Base-by-base conservation (phyloP, 2,113 vertebrate species). In the Gavia stellata region DNA sequence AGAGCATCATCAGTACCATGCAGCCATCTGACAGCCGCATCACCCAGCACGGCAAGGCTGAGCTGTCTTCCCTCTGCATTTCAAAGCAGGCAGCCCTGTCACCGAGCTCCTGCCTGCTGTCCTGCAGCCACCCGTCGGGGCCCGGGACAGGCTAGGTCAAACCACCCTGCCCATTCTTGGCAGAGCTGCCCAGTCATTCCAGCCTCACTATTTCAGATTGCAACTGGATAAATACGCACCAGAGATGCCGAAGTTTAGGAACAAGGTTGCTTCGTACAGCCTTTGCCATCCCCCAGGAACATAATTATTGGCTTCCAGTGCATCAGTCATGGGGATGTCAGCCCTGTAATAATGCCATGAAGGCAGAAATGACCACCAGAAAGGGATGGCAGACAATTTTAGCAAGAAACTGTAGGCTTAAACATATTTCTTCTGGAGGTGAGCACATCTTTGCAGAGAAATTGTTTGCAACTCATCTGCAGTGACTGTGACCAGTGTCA, bases 381-480 rank as follows among this genome's bases (percentile, higher is more conserved):
- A 91, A 81, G 19, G 26, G 18, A 52, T 18, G 13, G 8, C 52
- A 65, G 70, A 23, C 59, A 70, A 81, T 72, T 81, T 75, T 34
- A 79, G 24, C 25, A 72, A 91, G 56, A 90, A 94, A 72, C 40
- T 14, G 1, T 14, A 71, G 7, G 21, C 62, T 85, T 95, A 75
- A 81, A 90, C 34, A 18, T 49, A 72, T 61, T 94, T 80, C 40
- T 73, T 79, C 31, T 29, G 49, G 45, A 87, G 21, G 28, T 56
- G 33, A 87, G 70, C 18, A 63, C 65, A 89, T 75, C 52, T 79
- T 81, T 79, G 68, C 47, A 82, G 52, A 75, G 42, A 56, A 89
- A 94, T 80, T 79, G 58, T 72, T 90, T 80, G 73, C 62, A 94
- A 49, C 36, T 81, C 90, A 85, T 72, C 70, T 88, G 70, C 12